Conservation (phyloP, 2,888 invertebrate species). For the Trachelus stipa region DNA sequence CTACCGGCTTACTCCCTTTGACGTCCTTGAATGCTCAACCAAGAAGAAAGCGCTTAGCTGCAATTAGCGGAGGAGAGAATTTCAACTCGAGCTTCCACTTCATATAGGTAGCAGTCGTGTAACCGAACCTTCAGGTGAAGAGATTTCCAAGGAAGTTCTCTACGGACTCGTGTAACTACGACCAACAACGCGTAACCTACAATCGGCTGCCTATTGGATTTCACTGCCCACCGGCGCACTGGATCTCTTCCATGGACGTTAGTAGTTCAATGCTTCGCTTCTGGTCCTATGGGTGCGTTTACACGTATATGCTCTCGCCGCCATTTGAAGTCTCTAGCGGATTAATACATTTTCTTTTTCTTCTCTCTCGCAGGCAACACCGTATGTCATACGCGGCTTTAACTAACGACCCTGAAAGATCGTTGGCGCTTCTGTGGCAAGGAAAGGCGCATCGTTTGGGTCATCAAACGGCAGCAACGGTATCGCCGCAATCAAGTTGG, state of each 20-base stretch:
- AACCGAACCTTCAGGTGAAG: background rate
- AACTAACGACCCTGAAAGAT: constrained; percentile 41
- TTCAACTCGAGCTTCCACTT: background rate
- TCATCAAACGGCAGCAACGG: background rate
- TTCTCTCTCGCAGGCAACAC: constrained; percentile 9
- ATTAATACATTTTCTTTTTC: constrained; percentile 19
- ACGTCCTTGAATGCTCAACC: background rate
- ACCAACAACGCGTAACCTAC: background rate
- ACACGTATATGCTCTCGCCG: background rate
- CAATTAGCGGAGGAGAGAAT: background rate
- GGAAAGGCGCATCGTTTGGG: background rate
- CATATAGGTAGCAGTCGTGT: background rate
- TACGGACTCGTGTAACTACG: background rate
- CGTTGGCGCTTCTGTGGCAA: constrained; percentile 20
- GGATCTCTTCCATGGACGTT: background rate
- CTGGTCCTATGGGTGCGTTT: background rate
- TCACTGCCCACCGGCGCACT: background rate
- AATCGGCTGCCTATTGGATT: background rate
- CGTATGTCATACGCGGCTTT: constrained; percentile 35
- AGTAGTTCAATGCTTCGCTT: background rate
- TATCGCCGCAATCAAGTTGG: background rate
- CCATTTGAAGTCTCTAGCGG: background rate
- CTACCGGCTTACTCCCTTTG: constrained; percentile 24
- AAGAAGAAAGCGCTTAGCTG: constrained; percentile 1
- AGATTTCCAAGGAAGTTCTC: background rate